phyloP scores from a whole-genome alignment of 2,797 vertebrate genomes.

The Parauchenoglanis ngamensis region DNA sequence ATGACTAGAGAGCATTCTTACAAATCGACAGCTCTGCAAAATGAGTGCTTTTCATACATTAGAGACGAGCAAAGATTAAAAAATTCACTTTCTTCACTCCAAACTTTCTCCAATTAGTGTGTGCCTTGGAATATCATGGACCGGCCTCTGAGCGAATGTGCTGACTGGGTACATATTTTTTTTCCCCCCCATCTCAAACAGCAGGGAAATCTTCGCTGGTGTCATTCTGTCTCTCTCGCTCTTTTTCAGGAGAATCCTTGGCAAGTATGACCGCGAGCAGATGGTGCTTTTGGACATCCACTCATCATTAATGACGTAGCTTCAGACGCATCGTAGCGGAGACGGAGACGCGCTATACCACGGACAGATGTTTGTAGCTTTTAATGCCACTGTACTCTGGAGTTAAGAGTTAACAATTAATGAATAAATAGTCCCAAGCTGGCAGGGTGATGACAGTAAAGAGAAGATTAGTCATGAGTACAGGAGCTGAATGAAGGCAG shows the following conservation, averaged over 20 bases:
- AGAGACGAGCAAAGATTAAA: conserved; percentile 37
- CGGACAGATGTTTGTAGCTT: conserved; percentile 50
- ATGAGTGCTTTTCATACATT: conserved; percentile 36
- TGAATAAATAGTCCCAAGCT: background rate
- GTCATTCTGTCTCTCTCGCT: conserved; percentile 38
- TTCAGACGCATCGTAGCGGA: conserved; percentile 30
- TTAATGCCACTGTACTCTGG: conserved; percentile 27
- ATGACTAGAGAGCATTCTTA: conserved; percentile 60
- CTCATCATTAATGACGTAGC: conserved; percentile 47
- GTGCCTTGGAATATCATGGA: conserved; percentile 22
- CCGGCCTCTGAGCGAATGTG: conserved; percentile 41
- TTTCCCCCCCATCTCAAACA: conserved; percentile 31
- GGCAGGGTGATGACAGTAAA: background rate
- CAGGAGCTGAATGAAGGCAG: background rate
- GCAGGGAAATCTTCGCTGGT: conserved; percentile 28
- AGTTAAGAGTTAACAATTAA: conserved; percentile 20
- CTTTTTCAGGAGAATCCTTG: conserved; percentile 45
- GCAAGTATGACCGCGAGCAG: conserved; percentile 51
- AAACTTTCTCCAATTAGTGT: conserved; percentile 60
- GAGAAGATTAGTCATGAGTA: background rate
- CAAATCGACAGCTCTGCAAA: conserved; percentile 52
- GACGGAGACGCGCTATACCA: conserved; percentile 23
- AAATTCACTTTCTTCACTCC: conserved; percentile 52
- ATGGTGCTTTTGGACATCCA: conserved; percentile 54
- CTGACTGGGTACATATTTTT: conserved; percentile 44